A percentile compares a stretch with the other conserved stretches of the same genome.
Conservation (phyloP, 2,797 vertebrate species). For the Chlorospingus flavigularis region DNA sequence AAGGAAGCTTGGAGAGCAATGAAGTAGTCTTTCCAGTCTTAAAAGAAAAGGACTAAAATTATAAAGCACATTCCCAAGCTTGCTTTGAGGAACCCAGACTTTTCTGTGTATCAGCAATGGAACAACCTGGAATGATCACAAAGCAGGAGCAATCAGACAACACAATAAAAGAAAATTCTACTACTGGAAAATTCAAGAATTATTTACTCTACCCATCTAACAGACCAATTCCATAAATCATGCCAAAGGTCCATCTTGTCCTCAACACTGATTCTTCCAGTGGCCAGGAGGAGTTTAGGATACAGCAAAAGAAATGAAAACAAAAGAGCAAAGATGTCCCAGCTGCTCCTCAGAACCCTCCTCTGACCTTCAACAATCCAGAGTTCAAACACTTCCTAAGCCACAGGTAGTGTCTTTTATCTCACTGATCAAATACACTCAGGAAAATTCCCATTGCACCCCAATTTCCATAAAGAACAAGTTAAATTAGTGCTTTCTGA, state of each 20-base stretch:
- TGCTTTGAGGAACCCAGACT: background rate
- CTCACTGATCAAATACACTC: background rate
- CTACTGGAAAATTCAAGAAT: background rate
- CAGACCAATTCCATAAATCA: background rate
- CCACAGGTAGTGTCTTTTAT: background rate
- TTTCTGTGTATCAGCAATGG: background rate
- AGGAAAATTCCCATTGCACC: background rate
- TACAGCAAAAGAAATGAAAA: background rate
- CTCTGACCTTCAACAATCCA: background rate
- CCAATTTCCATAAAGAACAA: background rate
- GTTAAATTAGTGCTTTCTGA: background rate
- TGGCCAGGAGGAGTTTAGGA: background rate
- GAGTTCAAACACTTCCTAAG: background rate
- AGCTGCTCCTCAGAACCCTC: background rate
- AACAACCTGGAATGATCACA: background rate
- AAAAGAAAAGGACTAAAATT: background rate
- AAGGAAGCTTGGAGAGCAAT: background rate
- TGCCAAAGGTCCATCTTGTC: background rate
- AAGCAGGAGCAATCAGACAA: background rate
- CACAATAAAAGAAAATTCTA: background rate
- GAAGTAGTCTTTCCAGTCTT: background rate
- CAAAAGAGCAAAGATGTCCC: background rate
- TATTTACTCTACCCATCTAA: background rate
- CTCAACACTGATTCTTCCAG: background rate
- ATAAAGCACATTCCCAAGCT: background rate